These are phyloP conservation scores for Psittacula echo DNA, from an alignment of 2,797 vertebrate genomes.

Conservation along the genomic window DNA sequence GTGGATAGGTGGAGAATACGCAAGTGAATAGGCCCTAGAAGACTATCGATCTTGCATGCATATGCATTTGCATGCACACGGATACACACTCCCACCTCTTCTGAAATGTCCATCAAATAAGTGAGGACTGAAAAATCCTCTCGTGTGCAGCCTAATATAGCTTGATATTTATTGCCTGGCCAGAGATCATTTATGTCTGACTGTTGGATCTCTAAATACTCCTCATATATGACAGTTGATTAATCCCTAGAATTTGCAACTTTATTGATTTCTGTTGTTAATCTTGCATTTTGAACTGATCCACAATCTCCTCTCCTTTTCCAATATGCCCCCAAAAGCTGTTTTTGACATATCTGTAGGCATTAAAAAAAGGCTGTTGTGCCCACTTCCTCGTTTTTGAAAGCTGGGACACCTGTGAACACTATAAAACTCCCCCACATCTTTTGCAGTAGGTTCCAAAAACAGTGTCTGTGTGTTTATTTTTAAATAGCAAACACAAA, in stretches of 20 bases:
- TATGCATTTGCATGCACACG: background rate
- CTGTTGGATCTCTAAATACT: background rate
- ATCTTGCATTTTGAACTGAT: background rate
- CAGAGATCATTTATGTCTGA: background rate
- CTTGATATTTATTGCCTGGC: background rate
- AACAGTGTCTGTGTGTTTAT: background rate
- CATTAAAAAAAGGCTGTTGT: background rate
- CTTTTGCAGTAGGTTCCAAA: background rate
- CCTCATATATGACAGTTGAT: background rate
- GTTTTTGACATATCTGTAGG: background rate
- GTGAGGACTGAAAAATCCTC: background rate
- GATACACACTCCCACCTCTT: background rate
- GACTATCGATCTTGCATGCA: accelerated
- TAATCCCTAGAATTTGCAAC: background rate
- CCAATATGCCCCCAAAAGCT: background rate
- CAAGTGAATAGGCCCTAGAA: background rate
- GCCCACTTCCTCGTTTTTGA: background rate
- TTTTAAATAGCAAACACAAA: background rate
- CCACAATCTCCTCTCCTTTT: background rate
- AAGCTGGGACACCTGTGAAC: background rate
- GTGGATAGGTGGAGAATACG: background rate
- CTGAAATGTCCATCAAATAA: background rate
- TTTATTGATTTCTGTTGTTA: background rate
- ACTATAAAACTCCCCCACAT: background rate
- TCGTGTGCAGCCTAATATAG: background rate